Evolutionary conservation across 2,797 vertebrate genomes (phyloP).

Genomic region (Falco novaeseelandiae): DNA sequence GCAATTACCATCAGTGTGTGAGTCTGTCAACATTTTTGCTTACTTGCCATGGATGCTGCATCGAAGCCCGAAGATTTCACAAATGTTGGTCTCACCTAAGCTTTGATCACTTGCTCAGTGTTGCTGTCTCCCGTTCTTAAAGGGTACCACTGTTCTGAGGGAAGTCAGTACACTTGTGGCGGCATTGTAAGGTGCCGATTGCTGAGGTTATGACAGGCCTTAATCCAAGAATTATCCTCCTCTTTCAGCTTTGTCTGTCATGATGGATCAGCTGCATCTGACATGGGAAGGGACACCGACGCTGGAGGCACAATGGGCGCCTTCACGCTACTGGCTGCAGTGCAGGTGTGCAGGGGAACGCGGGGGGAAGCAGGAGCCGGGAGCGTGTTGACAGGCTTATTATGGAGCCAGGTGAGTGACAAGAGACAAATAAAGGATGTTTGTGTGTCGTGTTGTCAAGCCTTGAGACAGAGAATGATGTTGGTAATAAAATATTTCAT

Average conservation of each 20-base stretch:
- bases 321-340: not conserved
- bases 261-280: not conserved
- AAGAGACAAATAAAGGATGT: constrained; percentile 11
- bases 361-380: not conserved
- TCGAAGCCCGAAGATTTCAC: not conserved
- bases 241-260: not conserved
- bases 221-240: not conserved
- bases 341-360: not conserved
- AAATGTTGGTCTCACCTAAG: not conserved
- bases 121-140: not conserved
- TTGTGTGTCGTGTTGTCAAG: not conserved
- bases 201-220: not conserved
- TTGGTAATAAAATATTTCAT: constrained; percentile 20
- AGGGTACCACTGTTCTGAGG: not conserved
- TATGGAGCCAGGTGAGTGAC: not conserved
- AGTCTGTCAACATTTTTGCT: not conserved
- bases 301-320: not conserved
- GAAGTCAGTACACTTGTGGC: fast-evolving
- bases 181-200: not conserved
- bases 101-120: not conserved
- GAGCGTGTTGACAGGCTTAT: not conserved
- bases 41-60: not conserved
- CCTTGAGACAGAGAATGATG: not conserved
- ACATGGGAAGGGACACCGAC: not conserved
- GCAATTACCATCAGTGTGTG: not conserved